These are phyloP conservation scores for Branchipolynoe longqiensis DNA, from an alignment of 2,888 invertebrate genomes.

Conservation along the genomic window DNA sequence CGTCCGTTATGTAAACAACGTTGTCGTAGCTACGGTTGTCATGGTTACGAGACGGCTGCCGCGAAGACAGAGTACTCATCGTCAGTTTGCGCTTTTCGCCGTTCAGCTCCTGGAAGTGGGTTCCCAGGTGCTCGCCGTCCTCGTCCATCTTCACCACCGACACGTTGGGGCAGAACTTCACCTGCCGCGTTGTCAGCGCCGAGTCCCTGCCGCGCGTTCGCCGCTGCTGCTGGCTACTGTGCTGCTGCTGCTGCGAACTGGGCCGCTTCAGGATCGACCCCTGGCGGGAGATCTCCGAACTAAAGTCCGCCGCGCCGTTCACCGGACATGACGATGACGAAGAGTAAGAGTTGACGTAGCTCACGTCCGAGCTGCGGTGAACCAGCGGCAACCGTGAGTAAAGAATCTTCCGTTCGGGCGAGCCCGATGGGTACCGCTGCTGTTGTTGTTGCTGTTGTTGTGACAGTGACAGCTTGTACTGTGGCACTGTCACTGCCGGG, in stretches of 20 bases:
- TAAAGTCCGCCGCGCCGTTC: not conserved
- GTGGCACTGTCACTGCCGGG: not conserved
- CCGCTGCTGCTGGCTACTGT: not conserved
- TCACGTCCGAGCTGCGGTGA: slow-evolving; percentile 20
- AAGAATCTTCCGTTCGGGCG: not conserved
- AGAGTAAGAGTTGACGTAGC: slow-evolving; percentile 4
- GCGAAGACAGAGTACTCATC: not conserved
- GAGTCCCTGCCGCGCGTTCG: not conserved
- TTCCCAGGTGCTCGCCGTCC: slow-evolving; percentile 44
- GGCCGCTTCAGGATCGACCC: slow-evolving; percentile 33
- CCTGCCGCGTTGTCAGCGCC: not conserved
- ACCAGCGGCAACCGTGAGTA: slow-evolving; percentile 12
- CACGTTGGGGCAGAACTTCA: slow-evolving; percentile 58
- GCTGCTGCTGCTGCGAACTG: not conserved
- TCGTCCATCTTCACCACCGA: slow-evolving; percentile 59
- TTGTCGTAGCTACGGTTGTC: slow-evolving; percentile 16
- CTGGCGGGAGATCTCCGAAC: not conserved
- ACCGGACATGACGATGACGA: not conserved
- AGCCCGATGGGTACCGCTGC: not conserved
- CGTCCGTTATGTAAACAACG: not conserved
- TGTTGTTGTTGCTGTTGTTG: not conserved
- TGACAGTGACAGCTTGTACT: not conserved
- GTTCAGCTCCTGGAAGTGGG: slow-evolving; percentile 42
- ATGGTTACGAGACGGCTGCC: slow-evolving; percentile 8
- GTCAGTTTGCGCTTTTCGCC: slow-evolving; percentile 25